phyloP scores from a whole-genome alignment of 2,888 invertebrate species.

The Cyaniris semiargus region DNA sequence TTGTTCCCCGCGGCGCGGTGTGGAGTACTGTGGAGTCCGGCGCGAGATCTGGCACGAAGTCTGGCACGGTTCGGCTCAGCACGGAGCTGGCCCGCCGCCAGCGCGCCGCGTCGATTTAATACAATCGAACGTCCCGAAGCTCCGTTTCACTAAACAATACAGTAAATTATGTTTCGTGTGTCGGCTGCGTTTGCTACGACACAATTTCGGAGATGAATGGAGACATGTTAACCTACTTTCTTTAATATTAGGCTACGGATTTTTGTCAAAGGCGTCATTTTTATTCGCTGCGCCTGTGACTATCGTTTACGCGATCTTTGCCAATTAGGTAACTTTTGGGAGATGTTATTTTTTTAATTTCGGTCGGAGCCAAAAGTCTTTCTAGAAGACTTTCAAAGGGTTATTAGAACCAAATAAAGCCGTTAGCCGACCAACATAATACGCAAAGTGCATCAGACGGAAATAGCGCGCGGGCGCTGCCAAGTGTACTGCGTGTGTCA shows the following conservation, averaged over 20 bases:
- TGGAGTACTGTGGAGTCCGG: neutral
- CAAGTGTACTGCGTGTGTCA: neutral
- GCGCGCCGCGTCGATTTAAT: neutral
- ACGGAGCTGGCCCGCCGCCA: neutral
- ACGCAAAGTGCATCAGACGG: neutral
- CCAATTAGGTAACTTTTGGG: neutral
- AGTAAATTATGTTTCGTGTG: constrained; percentile 5
- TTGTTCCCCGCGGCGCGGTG: neutral
- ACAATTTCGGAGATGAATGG: neutral
- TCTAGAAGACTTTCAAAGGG: neutral
- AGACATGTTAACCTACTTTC: neutral
- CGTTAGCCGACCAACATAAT: neutral
- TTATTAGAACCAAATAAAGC: neutral
- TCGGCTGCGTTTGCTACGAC: neutral
- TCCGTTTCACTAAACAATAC: constrained; percentile 6
- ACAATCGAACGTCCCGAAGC: neutral
- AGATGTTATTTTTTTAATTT: neutral
- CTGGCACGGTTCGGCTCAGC: neutral
- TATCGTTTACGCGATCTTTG: neutral
- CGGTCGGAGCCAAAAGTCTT: neutral
- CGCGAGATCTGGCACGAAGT: neutral
- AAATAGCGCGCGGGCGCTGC: constrained; percentile 2
- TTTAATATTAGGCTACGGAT: neutral
- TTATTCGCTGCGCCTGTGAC: no score
- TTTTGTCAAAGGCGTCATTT: constrained; percentile 2